Base-by-base conservation (phyloP, 2,888 invertebrate genomes). In the Hydrotaea cyrtoneurina region DNA sequence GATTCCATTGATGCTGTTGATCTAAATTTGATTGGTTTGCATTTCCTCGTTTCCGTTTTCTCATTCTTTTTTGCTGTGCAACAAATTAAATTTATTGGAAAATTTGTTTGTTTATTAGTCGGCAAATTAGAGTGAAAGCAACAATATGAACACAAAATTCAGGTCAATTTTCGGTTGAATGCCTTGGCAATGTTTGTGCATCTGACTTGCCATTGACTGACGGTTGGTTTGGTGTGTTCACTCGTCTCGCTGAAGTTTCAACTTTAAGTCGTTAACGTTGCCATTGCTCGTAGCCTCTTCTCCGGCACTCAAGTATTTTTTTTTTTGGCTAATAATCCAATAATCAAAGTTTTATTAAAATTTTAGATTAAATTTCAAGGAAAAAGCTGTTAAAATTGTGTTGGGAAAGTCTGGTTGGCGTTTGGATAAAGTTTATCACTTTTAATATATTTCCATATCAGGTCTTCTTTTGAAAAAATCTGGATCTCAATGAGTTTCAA, bases 11-110 rank as follows among this genome's bases (percentile, higher is more conserved):
- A n/a, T n/a, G 59, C 23, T 15, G 26, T 0, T 59, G 59, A 59
- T 59, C 15, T 15, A 23, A 23, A 59, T 59, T 59, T 59, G 59
- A 59, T 59, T 59, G 26, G 26, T 59, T 15, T 59, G 59, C 59
- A 59, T 23, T 59, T 59, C 15, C 23, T 26, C 15, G 59, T 59
- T 59, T 59, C 59, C 59, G n/a, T n/a, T 50, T 59, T 31, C 31
- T 7, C 31, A 31, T 31, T 7, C 3, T 31, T 31, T 31, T 31
- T 2, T 21, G 26, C 23, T 55, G 4, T 59, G 59, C 59, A 2
- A 13, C 23, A 59, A 59, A 26, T 59, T 15, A 11, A 59, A 59
- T 11, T 55, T 21, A 8, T 55, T 55, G 19, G 5, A 21, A 55
- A 55, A 55, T 55, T 55, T 55, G 2, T 55, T 55, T 55, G 21